Percentiles rank a stretch among this genome's conserved stretches.
Evolutionary conservation across 2,797 vertebrate genomes (phyloP).

Genomic region (Hirundo rustica): DNA sequence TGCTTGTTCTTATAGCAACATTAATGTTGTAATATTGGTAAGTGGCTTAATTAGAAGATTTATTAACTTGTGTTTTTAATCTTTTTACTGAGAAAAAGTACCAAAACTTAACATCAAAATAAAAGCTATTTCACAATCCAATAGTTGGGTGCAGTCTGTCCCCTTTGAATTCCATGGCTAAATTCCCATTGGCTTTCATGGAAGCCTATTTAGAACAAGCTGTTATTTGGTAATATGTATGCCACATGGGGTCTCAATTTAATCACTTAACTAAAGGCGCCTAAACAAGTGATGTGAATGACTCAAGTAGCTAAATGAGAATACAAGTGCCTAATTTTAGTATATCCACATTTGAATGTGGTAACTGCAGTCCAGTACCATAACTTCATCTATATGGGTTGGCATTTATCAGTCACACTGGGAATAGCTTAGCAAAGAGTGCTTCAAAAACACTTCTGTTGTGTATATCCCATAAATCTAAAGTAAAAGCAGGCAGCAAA

Average conservation of each 20-base stretch:
- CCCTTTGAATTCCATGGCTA: slow-evolving; percentile 42
- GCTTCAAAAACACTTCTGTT: neutral
- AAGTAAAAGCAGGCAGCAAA: slow-evolving; percentile 6
- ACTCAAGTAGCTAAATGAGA: neutral
- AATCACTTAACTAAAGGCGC: slow-evolving; percentile 23
- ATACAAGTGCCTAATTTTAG: slow-evolving; percentile 1
- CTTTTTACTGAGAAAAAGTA: slow-evolving; percentile 27
- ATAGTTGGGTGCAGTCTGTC: neutral
- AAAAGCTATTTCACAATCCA: slow-evolving; percentile 51
- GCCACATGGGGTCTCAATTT: slow-evolving; percentile 24
- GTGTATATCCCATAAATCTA: neutral
- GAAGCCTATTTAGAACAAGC: neutral
- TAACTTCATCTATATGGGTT: neutral
- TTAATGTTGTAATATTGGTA: slow-evolving; percentile 47
- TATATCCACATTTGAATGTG: neutral
- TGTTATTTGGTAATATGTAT: slow-evolving; percentile 25
- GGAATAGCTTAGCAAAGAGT: neutral
- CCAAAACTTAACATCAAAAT: slow-evolving; percentile 26
- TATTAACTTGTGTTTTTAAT: slow-evolving; percentile 50
- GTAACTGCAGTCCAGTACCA: neutral
- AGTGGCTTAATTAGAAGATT: slow-evolving; percentile 38
- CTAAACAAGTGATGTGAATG: slow-evolving; percentile 11
- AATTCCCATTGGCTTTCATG: slow-evolving; percentile 10
- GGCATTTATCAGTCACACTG: neutral
- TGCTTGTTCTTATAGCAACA: slow-evolving; percentile 3